A percentile compares a stretch with the other conserved stretches of the same genome.
Evolutionary conservation across 2,888 invertebrate genomes (phyloP).

Genomic region (Tholera decimalis): DNA sequence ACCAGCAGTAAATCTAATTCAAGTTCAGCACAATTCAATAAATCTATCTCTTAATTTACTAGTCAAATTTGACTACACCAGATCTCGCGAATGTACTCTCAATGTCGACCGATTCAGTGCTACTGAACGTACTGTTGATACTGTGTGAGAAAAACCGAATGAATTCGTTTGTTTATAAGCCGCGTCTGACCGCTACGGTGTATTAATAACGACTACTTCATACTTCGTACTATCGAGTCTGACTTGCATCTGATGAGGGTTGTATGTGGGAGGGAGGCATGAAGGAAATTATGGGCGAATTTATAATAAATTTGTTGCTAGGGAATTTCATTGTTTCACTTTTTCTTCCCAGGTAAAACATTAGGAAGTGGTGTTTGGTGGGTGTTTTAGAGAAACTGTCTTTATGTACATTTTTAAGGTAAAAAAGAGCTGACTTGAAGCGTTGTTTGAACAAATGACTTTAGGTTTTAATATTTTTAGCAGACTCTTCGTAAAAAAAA

Average conservation of each 20-base stretch:
- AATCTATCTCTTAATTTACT: background rate
- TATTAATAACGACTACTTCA: conserved; percentile 86
- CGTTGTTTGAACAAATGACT: too few species aligned
- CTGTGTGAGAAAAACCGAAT: conserved; percentile 5
- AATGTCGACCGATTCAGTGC: background rate
- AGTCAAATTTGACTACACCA: background rate
- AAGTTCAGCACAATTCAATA: background rate
- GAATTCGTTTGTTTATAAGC: conserved; percentile 43
- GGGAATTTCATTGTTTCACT: too few species aligned
- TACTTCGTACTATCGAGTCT: conserved; percentile 67
- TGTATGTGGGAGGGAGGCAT: conserved; percentile 46
- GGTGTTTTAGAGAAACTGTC: too few species aligned
- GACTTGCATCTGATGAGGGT: conserved; percentile 37
- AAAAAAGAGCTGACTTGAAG: too few species aligned
- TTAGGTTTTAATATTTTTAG: background rate
- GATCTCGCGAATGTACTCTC: background rate
- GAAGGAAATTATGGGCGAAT: background rate
- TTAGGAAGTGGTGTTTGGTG: too few species aligned
- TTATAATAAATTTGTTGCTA: background rate
- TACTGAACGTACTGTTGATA: background rate
- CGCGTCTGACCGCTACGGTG: conserved; percentile 72
- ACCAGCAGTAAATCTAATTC: background rate
- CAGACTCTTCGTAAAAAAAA: too few species aligned
- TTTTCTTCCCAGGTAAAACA: too few species aligned
- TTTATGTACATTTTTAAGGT: too few species aligned